These are phyloP conservation scores for Monomorium pharaonis DNA, from an alignment of 1,140 invertebrate genomes.

Conservation along the genomic window DNA sequence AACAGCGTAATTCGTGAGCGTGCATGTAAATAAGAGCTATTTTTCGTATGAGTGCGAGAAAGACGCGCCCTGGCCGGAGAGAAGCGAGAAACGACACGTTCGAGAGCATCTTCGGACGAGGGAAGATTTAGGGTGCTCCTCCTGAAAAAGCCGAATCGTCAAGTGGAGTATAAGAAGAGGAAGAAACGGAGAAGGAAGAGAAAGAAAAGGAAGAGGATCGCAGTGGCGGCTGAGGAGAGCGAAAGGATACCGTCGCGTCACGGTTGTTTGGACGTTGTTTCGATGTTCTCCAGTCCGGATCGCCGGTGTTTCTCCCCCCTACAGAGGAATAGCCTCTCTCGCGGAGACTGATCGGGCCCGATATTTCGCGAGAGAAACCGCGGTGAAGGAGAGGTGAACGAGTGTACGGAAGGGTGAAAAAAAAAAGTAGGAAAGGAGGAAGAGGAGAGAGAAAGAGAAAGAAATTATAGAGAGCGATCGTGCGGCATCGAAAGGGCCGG, in stretches of 20 bases:
- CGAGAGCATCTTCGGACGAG: constrained; percentile 55
- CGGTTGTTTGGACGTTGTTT: constrained; percentile 55
- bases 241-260: constrained; percentile 35
- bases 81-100: constrained; percentile 61
- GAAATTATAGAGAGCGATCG: constrained; percentile 59
- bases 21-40: constrained; percentile 73
- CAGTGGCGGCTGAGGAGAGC: constrained; percentile 21
- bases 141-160: constrained; percentile 23
- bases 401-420: neutral
- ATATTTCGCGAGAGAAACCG: constrained; percentile 37
- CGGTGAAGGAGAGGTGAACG: constrained; percentile 30
- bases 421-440: constrained; percentile 28
- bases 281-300: constrained; percentile 54
- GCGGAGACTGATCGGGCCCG: constrained; percentile 47
- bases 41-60: constrained; percentile 71
- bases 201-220: neutral
- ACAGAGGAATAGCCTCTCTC: constrained; percentile 26
- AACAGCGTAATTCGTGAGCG: constrained; percentile 35
- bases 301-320: constrained; percentile 57
- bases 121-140: constrained; percentile 42
- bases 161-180: constrained; percentile 39
- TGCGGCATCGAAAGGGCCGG: constrained; percentile 71
- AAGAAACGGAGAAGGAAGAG: constrained; percentile 16
- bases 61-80: constrained; percentile 52
- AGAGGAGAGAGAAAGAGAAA: constrained; percentile 23